phyloP scores from a whole-genome alignment of 2,888 invertebrate species.

The Cerceris rybyensis region DNA sequence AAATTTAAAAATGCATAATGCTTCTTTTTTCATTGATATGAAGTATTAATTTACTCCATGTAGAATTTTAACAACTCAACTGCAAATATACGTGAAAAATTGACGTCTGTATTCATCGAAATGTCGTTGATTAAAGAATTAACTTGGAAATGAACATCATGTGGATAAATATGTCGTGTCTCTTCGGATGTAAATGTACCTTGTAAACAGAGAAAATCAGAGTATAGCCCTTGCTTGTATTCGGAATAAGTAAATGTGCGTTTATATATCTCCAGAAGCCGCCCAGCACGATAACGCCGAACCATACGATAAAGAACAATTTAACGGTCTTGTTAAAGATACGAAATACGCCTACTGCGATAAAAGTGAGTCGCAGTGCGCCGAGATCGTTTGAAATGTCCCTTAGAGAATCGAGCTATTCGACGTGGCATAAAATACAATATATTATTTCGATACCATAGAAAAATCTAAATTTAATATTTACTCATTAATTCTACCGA shows the following conservation, averaged over 20 bases:
- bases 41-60: too few species aligned
- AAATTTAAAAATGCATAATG: too few species aligned
- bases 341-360: conserved; percentile 77
- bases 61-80: too few species aligned
- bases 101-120: conserved; percentile 34
- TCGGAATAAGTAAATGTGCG: conserved; percentile 47
- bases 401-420: conserved; percentile 7
- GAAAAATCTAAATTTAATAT: too few species aligned
- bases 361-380: conserved; percentile 67
- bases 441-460: neutral
- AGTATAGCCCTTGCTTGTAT: conserved; percentile 37
- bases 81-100: neutral
- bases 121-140: conserved; percentile 17
- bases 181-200: conserved; percentile 49
- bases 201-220: conserved; percentile 50
- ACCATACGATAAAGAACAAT: conserved; percentile 71
- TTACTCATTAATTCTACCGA: too few species aligned
- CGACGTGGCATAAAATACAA: neutral
- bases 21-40: too few species aligned
- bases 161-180: conserved; percentile 38
- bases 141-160: conserved; percentile 36
- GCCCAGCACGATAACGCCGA: conserved; percentile 67
- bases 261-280: conserved; percentile 72
- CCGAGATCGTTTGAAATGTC: conserved; percentile 25
- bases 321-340: conserved; percentile 76